Evolutionary conservation across 2,888 invertebrate species (phyloP).

Genomic region (Linnaemya tessellans): DNA sequence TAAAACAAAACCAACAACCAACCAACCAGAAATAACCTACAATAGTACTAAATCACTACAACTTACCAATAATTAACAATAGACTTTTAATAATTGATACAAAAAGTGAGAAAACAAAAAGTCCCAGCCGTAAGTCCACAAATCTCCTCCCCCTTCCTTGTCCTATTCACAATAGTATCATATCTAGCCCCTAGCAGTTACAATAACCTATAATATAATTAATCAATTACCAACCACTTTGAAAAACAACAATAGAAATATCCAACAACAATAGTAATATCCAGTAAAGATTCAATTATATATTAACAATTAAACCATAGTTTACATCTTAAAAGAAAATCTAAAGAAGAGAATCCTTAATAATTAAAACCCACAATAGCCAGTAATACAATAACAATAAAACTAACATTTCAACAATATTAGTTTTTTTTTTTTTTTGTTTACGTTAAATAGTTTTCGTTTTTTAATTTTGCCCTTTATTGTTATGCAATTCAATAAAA

Average conservation of each 20-base stretch:
- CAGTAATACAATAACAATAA: conserved; percentile 64
- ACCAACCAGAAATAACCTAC: conserved; percentile 62
- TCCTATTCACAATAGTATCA: too few relatives aligned
- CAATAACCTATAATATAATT: conserved; percentile 4
- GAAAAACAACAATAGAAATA: conserved; percentile 26
- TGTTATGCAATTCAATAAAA: conserved; percentile 7
- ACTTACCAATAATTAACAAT: conserved; percentile 57
- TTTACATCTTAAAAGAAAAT: conserved; percentile 60
- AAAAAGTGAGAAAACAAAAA: conserved; percentile 12
- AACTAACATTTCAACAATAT: conserved; percentile 53
- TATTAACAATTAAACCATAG: conserved; percentile 54
- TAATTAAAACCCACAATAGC: conserved; percentile 65
- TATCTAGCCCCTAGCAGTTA: background rate
- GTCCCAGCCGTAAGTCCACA: background rate
- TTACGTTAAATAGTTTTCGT: conserved; percentile 1
- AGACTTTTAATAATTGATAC: conserved; percentile 62
- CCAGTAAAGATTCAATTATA: conserved; percentile 40
- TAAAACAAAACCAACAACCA: conserved; percentile 13
- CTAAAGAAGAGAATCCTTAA: conserved; percentile 39
- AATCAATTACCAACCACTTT: conserved; percentile 12
- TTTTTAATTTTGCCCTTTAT: conserved; percentile 11
- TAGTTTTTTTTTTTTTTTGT: background rate
- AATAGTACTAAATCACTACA: conserved; percentile 66
- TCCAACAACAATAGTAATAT: conserved; percentile 62
- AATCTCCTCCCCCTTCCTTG: background rate